Conservation (phyloP, 2,888 invertebrate species). For the Onchidella celtica region DNA sequence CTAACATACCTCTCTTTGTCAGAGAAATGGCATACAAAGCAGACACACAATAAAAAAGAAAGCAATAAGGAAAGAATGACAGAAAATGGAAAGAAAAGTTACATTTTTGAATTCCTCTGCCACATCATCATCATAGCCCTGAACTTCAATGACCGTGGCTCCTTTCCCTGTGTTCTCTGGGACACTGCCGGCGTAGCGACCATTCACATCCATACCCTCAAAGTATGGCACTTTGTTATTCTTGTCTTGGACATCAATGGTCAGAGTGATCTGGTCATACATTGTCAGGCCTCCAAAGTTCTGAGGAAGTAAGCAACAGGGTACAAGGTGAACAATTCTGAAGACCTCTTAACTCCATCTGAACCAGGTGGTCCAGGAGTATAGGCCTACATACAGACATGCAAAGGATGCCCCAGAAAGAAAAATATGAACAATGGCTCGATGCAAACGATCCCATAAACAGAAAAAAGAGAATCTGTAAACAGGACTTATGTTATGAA, state of each 20-base stretch:
- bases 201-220: slow-evolving; percentile 86
- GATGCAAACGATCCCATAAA: no score
- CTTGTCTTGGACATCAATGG: slow-evolving; percentile 96
- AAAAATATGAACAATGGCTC: no score
- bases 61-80: no score
- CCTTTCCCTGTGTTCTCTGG: slow-evolving; percentile 97
- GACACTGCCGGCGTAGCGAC: slow-evolving; percentile 96
- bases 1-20: no score
- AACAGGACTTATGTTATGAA: no score
- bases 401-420: no score
- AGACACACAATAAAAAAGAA: no score
- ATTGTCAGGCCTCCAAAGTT: slow-evolving; percentile 74
- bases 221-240: slow-evolving; percentile 99
- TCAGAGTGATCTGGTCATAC: slow-evolving; percentile 85
- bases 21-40: no score
- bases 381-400: no score
- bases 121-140: slow-evolving; percentile 75
- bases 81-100: no score
- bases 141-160: slow-evolving; percentile 87
- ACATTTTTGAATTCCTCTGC: slow-evolving; percentile 41
- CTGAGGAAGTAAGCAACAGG: slow-evolving; percentile 55
- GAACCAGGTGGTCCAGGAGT: no score
- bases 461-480: no score
- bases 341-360: not conserved
- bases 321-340: not conserved